Evolutionary conservation across 2,797 vertebrate genomes (phyloP).

Genomic region (Cynodonichthys magdalenae): DNA sequence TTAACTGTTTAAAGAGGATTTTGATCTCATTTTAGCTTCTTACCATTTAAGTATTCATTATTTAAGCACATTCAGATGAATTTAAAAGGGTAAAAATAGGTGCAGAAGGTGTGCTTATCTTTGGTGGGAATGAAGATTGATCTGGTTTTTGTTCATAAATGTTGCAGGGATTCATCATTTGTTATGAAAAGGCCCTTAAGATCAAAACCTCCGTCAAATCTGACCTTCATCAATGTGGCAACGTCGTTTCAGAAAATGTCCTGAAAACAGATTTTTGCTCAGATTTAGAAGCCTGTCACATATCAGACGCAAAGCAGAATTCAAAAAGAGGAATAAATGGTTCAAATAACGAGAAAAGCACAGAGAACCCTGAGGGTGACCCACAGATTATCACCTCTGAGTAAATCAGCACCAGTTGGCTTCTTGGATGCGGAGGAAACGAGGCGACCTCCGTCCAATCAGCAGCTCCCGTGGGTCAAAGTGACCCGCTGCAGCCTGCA

Average conservation of each 20-base stretch:
- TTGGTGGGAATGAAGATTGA: conserved; percentile 85
- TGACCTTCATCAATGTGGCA: conserved; percentile 71
- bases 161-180: conserved; percentile 56
- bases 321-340: no score
- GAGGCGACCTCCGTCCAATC: conserved; percentile 42
- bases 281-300: conserved; percentile 45
- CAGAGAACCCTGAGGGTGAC: conserved; percentile 26
- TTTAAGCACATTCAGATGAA: conserved; percentile 69
- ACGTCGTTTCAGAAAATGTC: conserved; percentile 25
- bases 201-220: conserved; percentile 69
- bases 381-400: conserved; percentile 26
- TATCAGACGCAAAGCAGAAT: conserved; percentile 51
- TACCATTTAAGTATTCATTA: conserved; percentile 74
- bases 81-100: conserved; percentile 31
- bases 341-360: conserved; percentile 36
- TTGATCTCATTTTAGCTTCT: conserved; percentile 75
- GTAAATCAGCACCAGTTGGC: conserved; percentile 30
- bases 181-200: conserved; percentile 47
- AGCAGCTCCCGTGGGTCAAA: not conserved
- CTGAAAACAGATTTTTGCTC: conserved; percentile 23
- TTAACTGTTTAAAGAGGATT: conserved; percentile 46
- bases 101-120: conserved; percentile 54
- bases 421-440: conserved; percentile 25
- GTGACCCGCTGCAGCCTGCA: conserved; percentile 10
- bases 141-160: conserved; percentile 67